Evolutionary conservation across 2,888 invertebrate genomes (phyloP).

Genomic region (Tetranychus truncatus): DNA sequence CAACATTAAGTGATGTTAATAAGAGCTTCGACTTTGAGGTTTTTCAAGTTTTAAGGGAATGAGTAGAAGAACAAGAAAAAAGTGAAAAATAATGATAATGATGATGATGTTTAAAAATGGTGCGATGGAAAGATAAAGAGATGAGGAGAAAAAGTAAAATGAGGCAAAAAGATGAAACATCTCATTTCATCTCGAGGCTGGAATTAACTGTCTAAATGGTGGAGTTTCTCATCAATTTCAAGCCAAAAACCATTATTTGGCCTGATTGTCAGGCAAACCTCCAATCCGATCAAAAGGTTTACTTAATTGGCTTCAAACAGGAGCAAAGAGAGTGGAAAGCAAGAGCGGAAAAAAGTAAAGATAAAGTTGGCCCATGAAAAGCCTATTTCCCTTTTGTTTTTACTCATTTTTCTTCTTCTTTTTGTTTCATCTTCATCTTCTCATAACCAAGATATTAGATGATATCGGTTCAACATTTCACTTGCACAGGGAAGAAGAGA

Average conservation of each 20-base stretch:
- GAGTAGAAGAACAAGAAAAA: no score
- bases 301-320: background rate
- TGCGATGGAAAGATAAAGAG: no score
- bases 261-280: background rate
- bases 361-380: background rate
- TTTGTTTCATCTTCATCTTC: no score
- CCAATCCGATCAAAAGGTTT: background rate
- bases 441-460: no score
- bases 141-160: background rate
- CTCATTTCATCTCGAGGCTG: background rate
- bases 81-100: background rate
- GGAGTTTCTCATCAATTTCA: background rate
- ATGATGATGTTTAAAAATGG: background rate
- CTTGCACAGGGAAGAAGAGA: no score
- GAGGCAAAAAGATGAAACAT: background rate
- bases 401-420: no score
- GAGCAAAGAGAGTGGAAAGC: background rate
- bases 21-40: no score
- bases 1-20: no score
- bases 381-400: no score
- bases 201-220: background rate
- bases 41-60: no score
- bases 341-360: background rate
- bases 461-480: no score
- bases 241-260: background rate